Percentiles rank a stretch among this genome's conserved stretches.
Evolutionary conservation across 2,888 invertebrate genomes (phyloP).

Genomic region (Lithophane ornitopus): DNA sequence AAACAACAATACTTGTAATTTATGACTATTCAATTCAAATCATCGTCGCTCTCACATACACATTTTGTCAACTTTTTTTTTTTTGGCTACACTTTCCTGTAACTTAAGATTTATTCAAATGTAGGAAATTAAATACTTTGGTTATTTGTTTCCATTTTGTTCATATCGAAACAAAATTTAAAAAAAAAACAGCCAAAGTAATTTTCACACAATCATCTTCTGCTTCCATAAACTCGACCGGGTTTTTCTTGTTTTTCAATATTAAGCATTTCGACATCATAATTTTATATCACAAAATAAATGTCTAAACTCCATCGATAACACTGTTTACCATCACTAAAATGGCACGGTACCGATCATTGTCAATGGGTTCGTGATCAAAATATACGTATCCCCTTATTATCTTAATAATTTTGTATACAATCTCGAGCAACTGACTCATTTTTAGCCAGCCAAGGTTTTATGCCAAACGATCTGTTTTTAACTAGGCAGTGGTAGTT

Average conservation of each 20-base stretch:
- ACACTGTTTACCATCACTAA: constrained; percentile 71
- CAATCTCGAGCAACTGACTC: constrained; percentile 86
- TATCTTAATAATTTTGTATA: constrained; percentile 90
- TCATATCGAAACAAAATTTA: too few relatives aligned
- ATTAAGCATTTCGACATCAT: background rate
- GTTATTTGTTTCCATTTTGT: too few relatives aligned
- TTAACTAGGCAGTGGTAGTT: constrained; percentile 70
- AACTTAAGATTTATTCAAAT: background rate
- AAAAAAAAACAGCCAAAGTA: background rate
- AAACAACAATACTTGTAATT: background rate
- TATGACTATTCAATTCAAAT: background rate
- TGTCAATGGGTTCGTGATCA: constrained; percentile 90
- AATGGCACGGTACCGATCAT: constrained; percentile 86
- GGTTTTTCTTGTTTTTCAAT: too few relatives aligned
- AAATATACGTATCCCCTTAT: constrained; percentile 90
- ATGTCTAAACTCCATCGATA: constrained; percentile 3
- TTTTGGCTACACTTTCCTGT: too few relatives aligned
- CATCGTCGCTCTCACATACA: background rate
- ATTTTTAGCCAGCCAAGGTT: constrained; percentile 88
- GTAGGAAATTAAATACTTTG: too few relatives aligned
- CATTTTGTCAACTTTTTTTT: background rate
- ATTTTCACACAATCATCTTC: background rate
- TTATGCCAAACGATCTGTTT: constrained; percentile 78
- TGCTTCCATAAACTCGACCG: background rate
- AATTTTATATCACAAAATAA: background rate